phyloP scores from a whole-genome alignment of 2,888 invertebrate genomes.

The Papilio gigon region DNA sequence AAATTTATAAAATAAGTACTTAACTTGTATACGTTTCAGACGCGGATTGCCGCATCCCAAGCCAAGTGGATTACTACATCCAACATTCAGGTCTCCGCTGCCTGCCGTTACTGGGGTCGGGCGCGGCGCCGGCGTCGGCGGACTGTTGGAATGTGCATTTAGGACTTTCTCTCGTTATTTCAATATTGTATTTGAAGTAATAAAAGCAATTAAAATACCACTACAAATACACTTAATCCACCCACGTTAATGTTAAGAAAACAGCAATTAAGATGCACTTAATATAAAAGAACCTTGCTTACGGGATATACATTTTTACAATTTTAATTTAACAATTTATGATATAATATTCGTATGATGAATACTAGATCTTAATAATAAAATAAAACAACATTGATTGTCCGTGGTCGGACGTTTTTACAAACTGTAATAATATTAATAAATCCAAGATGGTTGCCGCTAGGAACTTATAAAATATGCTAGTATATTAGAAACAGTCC shows the following conservation, averaged over 20 bases:
- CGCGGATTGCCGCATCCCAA: slow-evolving; percentile 84
- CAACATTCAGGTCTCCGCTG: slow-evolving; percentile 77
- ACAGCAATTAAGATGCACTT: neutral
- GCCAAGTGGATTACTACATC: slow-evolving; percentile 84
- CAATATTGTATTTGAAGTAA: slow-evolving; percentile 45
- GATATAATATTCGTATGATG: neutral
- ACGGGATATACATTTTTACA: no score
- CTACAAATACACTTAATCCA: neutral
- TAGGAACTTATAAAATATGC: no score
- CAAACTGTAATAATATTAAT: no score
- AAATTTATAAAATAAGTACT: no score
- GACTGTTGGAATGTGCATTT: slow-evolving; percentile 50
- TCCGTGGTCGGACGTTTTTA: neutral
- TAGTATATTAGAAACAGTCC: no score
- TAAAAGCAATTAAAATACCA: slow-evolving; percentile 41
- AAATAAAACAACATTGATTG: neutral
- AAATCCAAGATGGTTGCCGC: no score
- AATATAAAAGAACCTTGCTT: neutral
- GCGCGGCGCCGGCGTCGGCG: slow-evolving; percentile 45
- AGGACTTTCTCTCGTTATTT: slow-evolving; percentile 52
- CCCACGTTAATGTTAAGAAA: slow-evolving; percentile 25
- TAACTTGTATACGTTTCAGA: slow-evolving; percentile 76
- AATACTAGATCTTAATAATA: neutral
- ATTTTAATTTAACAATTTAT: no score
- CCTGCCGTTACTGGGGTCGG: slow-evolving; percentile 63